Percentiles rank a stretch among this genome's conserved stretches.
Evolutionary conservation across 2,797 vertebrate species (phyloP).

Genomic region (Alauda arvensis): DNA sequence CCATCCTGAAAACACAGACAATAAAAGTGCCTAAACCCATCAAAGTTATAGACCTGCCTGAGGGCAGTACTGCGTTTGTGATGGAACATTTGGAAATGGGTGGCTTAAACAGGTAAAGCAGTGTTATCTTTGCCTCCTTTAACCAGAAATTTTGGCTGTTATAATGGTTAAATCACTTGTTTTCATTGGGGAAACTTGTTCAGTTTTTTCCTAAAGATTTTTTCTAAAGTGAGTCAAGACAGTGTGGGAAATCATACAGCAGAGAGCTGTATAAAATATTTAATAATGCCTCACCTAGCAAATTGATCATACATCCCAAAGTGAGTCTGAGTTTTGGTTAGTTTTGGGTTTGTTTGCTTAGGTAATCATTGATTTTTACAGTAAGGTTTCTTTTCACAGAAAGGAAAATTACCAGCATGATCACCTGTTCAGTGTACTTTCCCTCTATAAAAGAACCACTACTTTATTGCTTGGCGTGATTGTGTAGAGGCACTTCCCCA

Average conservation of each 20-base stretch:
- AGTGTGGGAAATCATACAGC: background rate
- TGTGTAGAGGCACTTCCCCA: background rate
- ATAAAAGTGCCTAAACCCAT: slow-evolving; percentile 86
- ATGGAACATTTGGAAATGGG: slow-evolving; percentile 95
- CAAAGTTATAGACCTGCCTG: slow-evolving; percentile 83
- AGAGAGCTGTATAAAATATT: background rate
- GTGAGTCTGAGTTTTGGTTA: background rate
- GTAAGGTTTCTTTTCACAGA: background rate
- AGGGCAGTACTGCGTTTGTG: slow-evolving; percentile 76
- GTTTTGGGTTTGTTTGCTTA: background rate
- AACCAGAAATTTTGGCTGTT: background rate
- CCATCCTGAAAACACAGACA: slow-evolving; percentile 82
- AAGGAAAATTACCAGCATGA: background rate
- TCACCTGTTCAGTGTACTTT: background rate
- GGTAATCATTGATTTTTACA: background rate
- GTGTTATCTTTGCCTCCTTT: background rate
- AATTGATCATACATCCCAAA: background rate
- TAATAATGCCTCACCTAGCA: background rate
- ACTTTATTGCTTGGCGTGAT: background rate
- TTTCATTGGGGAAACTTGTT: background rate
- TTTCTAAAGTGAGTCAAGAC: background rate
- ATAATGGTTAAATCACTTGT: background rate
- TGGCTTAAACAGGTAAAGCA: slow-evolving; percentile 81
- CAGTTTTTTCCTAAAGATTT: background rate
- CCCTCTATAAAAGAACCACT: background rate